Base-by-base conservation (phyloP, 2,888 invertebrate species). In the Hyles lineata region DNA sequence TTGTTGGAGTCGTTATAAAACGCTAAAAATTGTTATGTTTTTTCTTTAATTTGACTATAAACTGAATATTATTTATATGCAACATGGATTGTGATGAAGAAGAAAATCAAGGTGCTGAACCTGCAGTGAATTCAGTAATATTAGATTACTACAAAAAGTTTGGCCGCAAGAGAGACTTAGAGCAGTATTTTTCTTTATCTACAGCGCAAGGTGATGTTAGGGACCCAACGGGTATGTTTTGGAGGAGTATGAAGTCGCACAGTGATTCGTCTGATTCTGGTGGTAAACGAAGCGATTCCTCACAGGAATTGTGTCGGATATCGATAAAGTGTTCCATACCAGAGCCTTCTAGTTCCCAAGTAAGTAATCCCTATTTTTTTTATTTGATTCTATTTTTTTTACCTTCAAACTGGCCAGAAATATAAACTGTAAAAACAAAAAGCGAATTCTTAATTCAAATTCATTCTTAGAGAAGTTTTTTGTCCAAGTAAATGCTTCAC, bases 141-240 rank as follows among this genome's bases (percentile, higher is more conserved):
- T 85, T 96, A 80, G 96, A 97, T 83, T 97, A 97, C 87, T 97
- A 96, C 84, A 94, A 96, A 82, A 96, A 96, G 83, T 96, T 96
- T 89, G 96, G 96, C 1, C 95, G 95, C 78, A 96, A 96, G 82
- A 90, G 96, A 52, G 96, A 96, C 84, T 92, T 97, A 79, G 96
- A 96, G 74, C 96, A 96, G 80, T 97, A 96, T 86, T 96, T 97
- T 88, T 96, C 94, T 61, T 79, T 94, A 78, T 91, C 93, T 15
- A 92, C 94, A 59, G 94, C 92, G 59, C 90, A 93, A 74, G 87
- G 85, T 84, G 93, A 94, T 75, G 85, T 92, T 62, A 88, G 86
- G 77, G 94, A 94, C 77, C 90, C 92, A 0, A 81, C 87, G 21
- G 90, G 94, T 76, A 78, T 85, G 58, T 94, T 93, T 86, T 94